These are phyloP conservation scores for Phyllotreta striolata DNA, from an alignment of 2,888 invertebrate genomes.

Conservation along the genomic window DNA sequence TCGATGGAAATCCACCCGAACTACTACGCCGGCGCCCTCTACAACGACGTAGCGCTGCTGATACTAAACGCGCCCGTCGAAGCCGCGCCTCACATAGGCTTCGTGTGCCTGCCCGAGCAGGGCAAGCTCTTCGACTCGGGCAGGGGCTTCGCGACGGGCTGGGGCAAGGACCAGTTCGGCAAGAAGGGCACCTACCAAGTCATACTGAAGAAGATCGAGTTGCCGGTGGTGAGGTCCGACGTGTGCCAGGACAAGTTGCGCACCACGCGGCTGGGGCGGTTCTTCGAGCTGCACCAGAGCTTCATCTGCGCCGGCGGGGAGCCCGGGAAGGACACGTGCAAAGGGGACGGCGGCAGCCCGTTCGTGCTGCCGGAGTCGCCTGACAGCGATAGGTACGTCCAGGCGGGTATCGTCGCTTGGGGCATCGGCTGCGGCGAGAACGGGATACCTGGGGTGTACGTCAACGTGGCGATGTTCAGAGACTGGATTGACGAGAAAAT, in stretches of 20 bases:
- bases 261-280: conserved; percentile 70
- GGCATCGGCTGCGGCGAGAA: conserved; percentile 79
- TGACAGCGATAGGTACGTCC: conserved; percentile 68
- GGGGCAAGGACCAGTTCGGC: conserved; percentile 56
- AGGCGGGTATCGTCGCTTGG: conserved; percentile 82
- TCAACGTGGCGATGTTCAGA: conserved; percentile 70
- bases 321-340: conserved; percentile 74
- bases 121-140: conserved; percentile 38
- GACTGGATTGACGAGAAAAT: conserved; percentile 68
- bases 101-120: conserved; percentile 54
- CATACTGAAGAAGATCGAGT: conserved; percentile 74
- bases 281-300: conserved; percentile 72
- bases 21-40: conserved; percentile 51
- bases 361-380: conserved; percentile 71
- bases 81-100: conserved; percentile 44
- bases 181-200: conserved; percentile 69
- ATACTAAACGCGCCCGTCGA: conserved; percentile 50
- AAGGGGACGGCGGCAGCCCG: conserved; percentile 63
- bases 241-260: conserved; percentile 69
- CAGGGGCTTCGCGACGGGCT: conserved; percentile 54
- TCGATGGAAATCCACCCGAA: conserved; percentile 50
- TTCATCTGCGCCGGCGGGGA: conserved; percentile 80
- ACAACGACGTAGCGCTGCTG: conserved; percentile 56
- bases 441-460: conserved; percentile 77
- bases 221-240: conserved; percentile 69